phyloP scores from a whole-genome alignment of 2,113 vertebrate genomes.

The Elachura formosa region DNA sequence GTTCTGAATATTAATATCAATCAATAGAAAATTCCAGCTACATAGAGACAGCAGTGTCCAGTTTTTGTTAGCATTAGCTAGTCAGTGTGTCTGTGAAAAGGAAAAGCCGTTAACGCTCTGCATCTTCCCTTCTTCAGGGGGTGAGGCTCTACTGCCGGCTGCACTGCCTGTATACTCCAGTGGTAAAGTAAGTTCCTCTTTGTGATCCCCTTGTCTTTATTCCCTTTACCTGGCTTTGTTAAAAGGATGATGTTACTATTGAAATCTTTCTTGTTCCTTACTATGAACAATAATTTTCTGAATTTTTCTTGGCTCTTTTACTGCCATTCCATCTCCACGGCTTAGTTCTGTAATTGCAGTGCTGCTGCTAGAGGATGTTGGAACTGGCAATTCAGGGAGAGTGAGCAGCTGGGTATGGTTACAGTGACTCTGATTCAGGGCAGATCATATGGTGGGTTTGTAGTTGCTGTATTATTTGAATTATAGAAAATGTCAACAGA shows the following conservation, averaged over 20 bases:
- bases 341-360: neutral
- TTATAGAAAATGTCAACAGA: neutral
- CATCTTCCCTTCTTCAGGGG: constrained; percentile 76
- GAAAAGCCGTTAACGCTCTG: neutral
- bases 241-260: neutral
- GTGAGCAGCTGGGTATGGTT: neutral
- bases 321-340: neutral
- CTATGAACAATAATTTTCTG: neutral
- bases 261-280: neutral
- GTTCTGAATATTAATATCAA: neutral
- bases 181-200: constrained; percentile 89
- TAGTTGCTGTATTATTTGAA: neutral
- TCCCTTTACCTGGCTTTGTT: neutral
- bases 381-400: neutral
- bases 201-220: neutral
- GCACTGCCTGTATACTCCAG: constrained; percentile 89
- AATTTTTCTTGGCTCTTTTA: neutral
- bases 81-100: neutral
- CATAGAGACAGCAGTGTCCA: neutral
- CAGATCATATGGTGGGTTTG: neutral
- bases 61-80: neutral
- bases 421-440: neutral
- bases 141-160: constrained; percentile 96
- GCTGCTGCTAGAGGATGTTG: neutral
- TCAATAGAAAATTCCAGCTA: neutral